Percentiles rank a stretch among this genome's conserved stretches.
These are phyloP conservation scores for Arbacia lixula DNA, from an alignment of 53 echinoderm and acorn worm genomes.

Conservation along the genomic window DNA sequence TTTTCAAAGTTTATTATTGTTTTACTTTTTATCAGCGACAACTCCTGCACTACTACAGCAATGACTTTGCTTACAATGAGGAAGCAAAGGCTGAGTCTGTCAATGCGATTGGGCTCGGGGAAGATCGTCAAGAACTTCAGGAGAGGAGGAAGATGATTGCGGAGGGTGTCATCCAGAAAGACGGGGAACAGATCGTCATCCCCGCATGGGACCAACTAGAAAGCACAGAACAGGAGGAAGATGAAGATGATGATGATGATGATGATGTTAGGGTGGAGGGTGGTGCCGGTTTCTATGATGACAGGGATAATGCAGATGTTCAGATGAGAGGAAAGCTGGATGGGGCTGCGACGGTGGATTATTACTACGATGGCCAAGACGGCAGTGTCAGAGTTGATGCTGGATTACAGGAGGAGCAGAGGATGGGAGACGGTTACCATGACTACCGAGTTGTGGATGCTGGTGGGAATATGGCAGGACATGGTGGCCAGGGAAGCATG, in stretches of 20 bases:
- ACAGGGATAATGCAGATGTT: not conserved
- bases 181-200: not conserved
- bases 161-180: not conserved
- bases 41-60: conserved; percentile 17
- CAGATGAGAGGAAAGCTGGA: not conserved
- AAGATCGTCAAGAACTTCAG: not conserved
- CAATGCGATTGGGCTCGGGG: not conserved
- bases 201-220: not conserved
- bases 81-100: not conserved
- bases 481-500: not conserved
- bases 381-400: not conserved
- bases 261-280: not conserved
- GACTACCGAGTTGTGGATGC: not conserved
- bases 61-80: not conserved
- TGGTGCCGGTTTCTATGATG: not conserved
- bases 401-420: not conserved
- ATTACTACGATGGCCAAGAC: too few relatives aligned
- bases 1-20: not conserved
- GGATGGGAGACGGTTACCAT: not conserved
- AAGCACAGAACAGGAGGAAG: not conserved
- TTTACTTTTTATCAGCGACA: not conserved
- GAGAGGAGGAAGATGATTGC: not conserved
- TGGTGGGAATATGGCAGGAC: not conserved
- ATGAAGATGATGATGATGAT: not conserved
- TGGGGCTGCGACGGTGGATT: not conserved